Percentiles rank a stretch among this genome's conserved stretches.
Conservation (phyloP, 2,113 vertebrate species). For the Lagenorhynchus albirostris region DNA sequence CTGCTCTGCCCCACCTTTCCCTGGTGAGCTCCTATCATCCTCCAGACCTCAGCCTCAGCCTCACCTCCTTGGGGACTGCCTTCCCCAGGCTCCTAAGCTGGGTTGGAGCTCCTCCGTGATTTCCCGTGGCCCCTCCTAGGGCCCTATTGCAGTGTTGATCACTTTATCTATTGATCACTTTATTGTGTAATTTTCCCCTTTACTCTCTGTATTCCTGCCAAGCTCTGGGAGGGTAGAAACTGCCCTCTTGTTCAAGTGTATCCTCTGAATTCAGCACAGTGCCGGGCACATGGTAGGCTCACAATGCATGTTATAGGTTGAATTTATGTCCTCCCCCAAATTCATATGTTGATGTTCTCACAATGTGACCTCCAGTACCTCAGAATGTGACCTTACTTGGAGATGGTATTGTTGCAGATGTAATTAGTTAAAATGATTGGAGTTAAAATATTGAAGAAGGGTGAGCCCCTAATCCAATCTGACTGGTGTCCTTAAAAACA, state of each 20-base stretch:
- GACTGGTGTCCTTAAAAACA: neutral
- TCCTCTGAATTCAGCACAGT: neutral
- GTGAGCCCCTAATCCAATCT: neutral
- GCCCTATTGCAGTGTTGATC: neutral
- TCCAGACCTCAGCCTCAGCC: neutral
- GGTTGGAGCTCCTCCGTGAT: neutral
- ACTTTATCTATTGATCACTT: neutral
- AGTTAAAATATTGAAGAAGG: neutral
- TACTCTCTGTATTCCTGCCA: neutral
- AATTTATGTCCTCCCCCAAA: neutral
- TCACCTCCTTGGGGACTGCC: neutral
- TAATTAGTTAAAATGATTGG: neutral
- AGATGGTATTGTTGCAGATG: neutral
- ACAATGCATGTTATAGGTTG: neutral
- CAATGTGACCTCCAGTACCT: neutral
- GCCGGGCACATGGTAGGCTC: neutral
- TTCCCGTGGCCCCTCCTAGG: neutral
- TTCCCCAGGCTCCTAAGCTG: neutral
- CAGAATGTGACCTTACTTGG: neutral
- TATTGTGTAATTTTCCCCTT: neutral
- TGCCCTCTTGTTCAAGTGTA: neutral
- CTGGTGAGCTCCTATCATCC: no score
- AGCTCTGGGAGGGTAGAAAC: neutral
- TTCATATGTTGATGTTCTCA: neutral
- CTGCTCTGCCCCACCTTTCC: no score